Conservation (phyloP, 2,888 invertebrate species). For the Ametastegia equiseti region DNA sequence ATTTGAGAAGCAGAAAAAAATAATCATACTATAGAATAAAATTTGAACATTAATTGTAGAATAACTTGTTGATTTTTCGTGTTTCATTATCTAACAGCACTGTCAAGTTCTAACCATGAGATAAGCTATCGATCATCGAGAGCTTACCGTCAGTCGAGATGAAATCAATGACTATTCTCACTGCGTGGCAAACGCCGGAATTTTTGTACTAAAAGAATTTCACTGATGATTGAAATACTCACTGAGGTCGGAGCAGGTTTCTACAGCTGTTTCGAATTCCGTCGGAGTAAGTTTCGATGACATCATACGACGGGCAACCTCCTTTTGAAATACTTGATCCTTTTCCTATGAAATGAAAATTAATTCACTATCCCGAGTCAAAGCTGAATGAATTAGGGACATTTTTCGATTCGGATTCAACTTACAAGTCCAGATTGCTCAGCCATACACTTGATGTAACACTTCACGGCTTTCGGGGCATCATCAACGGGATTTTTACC, state of each 20-base stretch:
- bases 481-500: slow-evolving; percentile 21
- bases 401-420: background rate
- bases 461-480: slow-evolving; percentile 45
- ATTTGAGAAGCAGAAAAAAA: too few relatives aligned
- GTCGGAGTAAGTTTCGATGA: slow-evolving; percentile 42
- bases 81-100: background rate
- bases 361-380: background rate
- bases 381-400: background rate
- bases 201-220: background rate
- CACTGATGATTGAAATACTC: background rate
- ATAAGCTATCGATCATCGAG: slow-evolving; percentile 12
- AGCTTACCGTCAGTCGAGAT: background rate
- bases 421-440: slow-evolving; percentile 44
- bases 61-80: background rate
- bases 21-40: background rate
- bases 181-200: too few relatives aligned
- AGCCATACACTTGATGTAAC: slow-evolving; percentile 50
- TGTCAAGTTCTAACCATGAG: background rate
- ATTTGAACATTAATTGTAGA: background rate
- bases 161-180: background rate
- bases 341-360: slow-evolving; percentile 39
- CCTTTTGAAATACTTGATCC: slow-evolving; percentile 41
- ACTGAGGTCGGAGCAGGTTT: slow-evolving; percentile 49
- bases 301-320: background rate
- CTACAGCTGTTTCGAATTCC: slow-evolving; percentile 42